Evolutionary conservation across 2,113 vertebrate genomes (phyloP).

Genomic region (Microcebus tavaratra): DNA sequence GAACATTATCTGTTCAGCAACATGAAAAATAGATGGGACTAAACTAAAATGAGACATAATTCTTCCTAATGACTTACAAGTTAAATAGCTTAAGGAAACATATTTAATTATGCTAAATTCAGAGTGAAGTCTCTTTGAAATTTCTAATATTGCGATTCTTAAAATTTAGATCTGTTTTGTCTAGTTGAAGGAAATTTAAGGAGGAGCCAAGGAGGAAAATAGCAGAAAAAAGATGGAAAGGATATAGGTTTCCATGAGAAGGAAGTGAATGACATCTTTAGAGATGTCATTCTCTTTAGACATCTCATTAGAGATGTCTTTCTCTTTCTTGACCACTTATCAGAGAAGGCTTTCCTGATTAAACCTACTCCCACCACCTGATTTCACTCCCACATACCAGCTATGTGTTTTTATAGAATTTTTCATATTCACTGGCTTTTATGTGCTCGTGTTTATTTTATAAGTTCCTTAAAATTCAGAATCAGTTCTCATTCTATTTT

Average conservation of each 20-base stretch:
- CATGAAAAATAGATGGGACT: conserved; percentile 55
- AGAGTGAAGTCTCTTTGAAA: conserved; percentile 23
- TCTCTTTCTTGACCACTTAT: neutral
- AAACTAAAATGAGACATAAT: conserved; percentile 42
- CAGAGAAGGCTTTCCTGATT: neutral
- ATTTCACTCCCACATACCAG: neutral
- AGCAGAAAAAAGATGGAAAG: neutral
- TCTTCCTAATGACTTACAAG: conserved; percentile 46
- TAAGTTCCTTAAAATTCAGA: neutral
- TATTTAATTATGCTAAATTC: conserved; percentile 40
- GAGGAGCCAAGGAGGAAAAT: neutral
- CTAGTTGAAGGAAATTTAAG: conserved; percentile 12
- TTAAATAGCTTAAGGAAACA: neutral
- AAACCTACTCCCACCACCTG: neutral
- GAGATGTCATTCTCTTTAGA: neutral
- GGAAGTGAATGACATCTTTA: neutral
- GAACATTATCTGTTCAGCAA: conserved; percentile 59
- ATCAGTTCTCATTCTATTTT: neutral
- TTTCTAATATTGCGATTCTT: conserved; percentile 26
- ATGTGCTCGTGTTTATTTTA: neutral
- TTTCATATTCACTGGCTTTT: neutral
- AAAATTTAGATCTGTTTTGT: conserved; percentile 19
- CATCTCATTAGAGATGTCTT: neutral
- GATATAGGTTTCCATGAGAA: neutral
- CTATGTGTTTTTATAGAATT: neutral